Base-by-base conservation (phyloP, 2,888 invertebrate species). In the Pegoplata infirma region DNA sequence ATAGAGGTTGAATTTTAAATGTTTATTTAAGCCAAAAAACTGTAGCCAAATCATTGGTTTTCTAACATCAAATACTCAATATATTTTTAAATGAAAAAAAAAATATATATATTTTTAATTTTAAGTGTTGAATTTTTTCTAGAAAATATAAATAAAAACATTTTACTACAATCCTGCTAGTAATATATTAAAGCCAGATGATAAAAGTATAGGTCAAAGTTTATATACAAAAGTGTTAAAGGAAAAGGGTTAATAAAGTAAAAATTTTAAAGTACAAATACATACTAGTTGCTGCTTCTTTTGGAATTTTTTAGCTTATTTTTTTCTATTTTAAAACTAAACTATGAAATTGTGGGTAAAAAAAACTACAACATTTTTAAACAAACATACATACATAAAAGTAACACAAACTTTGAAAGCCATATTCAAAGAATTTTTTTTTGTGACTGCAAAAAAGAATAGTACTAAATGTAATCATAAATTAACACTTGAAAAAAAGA, bases 401-500 rank as follows among this genome's bases (percentile, higher is more conserved):
- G 3, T 12, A 2, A 36, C 36, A 36, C 36, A 36, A 12, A 36
- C 12, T 10, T 25, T 5, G 3, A 3, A 2, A 36, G 36, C 12
- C 10, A 12, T 36, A 36, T 12, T 36, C 12, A 36, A 5, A 12
- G 7, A n/a, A n/a, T 12, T 36, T 28, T 32, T 66, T 17, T n/a
- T 49, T 2, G 49, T 8, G 55, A 56, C 84, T 80, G 82, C 81
- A 83, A 75, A 71, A 69, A 53, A 67, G 61, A 75, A 64, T 51
- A 56, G 44, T 21, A 82, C 82, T 84, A 83, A 84, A 86, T 86
- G 86, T 81, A 81, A 83, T 81, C 86, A 86, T 86, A 86, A 86
- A 86, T 86, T 86, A 86, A 84, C 84, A 83, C 83, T 82, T 56
- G 56, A 59, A 63, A 49, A 73, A 47, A 69, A 40, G 44, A n/a